These are phyloP conservation scores for Chiropotes sagulatus DNA, from an alignment of 2,797 vertebrate species.

Conservation along the genomic window DNA sequence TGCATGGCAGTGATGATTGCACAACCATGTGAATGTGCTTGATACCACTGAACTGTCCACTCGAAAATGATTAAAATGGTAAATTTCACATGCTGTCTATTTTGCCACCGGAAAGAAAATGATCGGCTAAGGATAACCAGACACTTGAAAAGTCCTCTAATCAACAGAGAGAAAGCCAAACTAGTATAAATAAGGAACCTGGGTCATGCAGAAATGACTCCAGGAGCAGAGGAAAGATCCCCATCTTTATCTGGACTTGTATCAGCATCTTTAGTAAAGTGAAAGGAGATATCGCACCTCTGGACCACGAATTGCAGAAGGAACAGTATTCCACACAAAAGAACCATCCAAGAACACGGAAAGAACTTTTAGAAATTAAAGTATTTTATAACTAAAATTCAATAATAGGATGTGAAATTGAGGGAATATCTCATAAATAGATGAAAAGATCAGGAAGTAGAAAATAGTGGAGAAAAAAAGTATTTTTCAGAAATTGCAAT, in stretches of 20 bases:
- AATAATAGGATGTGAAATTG: background rate
- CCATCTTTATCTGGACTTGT: background rate
- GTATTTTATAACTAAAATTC: background rate
- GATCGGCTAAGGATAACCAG: background rate
- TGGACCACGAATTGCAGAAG: background rate
- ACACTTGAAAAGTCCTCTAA: background rate
- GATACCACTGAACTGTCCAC: background rate
- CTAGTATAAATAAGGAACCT: background rate
- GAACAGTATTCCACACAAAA: background rate
- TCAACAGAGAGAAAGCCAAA: background rate
- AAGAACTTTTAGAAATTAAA: background rate
- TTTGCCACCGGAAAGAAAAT: background rate
- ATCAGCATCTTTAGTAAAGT: background rate
- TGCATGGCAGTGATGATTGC: background rate
- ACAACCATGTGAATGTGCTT: background rate
- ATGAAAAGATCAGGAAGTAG: conserved; percentile 20
- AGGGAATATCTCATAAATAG: background rate
- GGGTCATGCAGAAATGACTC: background rate
- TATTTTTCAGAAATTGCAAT: background rate
- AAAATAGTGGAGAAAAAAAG: background rate
- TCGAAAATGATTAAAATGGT: background rate
- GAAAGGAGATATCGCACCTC: background rate
- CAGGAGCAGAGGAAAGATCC: background rate
- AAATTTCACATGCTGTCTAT: background rate
- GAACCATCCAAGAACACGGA: background rate